Percentiles rank a stretch among this genome's conserved stretches.
phyloP scores from a whole-genome alignment of 2,113 vertebrate species.

The Pollachius pollachius region DNA sequence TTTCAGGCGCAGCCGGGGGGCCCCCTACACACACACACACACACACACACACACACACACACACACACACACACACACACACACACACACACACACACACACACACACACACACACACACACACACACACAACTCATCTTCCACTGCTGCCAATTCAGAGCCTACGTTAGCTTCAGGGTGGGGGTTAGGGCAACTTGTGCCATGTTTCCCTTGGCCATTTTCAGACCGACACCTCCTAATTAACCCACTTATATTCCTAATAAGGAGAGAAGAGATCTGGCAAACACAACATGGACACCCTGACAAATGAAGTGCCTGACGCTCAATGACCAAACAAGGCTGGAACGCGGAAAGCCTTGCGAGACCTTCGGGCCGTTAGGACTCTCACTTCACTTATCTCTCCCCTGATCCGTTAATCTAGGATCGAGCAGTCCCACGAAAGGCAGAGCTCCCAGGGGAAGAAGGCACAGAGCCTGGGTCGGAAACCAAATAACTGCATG shows the following conservation, averaged over 20 bases:
- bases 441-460: too few species aligned
- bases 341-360: background rate
- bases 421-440: too few species aligned
- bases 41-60: too few species aligned
- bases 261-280: slow-evolving; percentile 15
- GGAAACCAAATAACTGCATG: too few species aligned
- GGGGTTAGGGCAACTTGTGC: background rate
- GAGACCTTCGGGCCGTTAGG: background rate
- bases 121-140: background rate
- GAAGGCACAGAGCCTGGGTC: too few species aligned
- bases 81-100: too few species aligned
- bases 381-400: background rate
- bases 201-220: slow-evolving; percentile 34
- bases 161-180: slow-evolving; percentile 18
- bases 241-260: slow-evolving; percentile 46
- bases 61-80: too few species aligned
- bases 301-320: background rate
- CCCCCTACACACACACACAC: too few species aligned
- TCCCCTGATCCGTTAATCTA: background rate
- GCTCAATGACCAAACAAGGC: background rate
- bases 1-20: too few species aligned
- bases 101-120: too few species aligned
- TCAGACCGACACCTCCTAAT: slow-evolving; percentile 27
- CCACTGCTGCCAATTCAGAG: slow-evolving; percentile 18
- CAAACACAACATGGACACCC: slow-evolving; percentile 5